A percentile compares a stretch with the other conserved stretches of the same genome.
Conservation (phyloP, 1,140 invertebrate species). For the Thereuonema tuberculata region DNA sequence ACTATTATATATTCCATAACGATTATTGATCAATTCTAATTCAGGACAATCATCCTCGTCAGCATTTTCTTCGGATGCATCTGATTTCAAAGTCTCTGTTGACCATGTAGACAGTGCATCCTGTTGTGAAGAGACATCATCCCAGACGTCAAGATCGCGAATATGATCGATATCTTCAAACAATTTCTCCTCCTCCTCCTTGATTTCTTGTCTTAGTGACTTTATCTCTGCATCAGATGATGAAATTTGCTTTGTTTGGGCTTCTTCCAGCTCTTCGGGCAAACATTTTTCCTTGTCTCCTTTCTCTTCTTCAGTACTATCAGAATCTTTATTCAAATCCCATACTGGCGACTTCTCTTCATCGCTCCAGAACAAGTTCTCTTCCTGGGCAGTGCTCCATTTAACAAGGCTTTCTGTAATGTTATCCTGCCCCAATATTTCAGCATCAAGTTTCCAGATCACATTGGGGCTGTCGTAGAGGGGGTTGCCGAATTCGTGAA, state of each 20-base stretch:
- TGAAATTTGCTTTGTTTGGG: no score
- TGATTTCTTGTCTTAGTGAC: slow-evolving; percentile 15
- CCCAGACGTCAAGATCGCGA: slow-evolving; percentile 17
- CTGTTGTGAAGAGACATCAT: no score
- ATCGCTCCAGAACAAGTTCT: neutral
- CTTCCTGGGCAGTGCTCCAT: slow-evolving; percentile 6
- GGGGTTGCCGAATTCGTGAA: no score
- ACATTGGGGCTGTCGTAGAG: no score
- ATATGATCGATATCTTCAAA: slow-evolving; percentile 19
- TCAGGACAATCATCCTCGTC: slow-evolving; percentile 1
- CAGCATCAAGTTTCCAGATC: no score
- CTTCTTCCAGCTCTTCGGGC: neutral
- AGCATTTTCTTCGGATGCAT: neutral
- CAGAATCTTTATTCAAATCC: neutral
- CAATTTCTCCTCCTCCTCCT: slow-evolving; percentile 19
- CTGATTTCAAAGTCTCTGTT: no score
- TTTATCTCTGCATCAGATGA: no score
- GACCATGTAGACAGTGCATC: no score
- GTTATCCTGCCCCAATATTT: no score
- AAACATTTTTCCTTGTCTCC: slow-evolving; percentile 7
- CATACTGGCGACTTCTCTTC: neutral
- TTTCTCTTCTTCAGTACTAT: slow-evolving; percentile 4
- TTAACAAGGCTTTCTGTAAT: no score
- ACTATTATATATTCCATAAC: slow-evolving; percentile 14
- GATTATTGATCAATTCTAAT: neutral